Conservation (phyloP, 1,140 invertebrate genomes). For the Cydia fagiglandana region DNA sequence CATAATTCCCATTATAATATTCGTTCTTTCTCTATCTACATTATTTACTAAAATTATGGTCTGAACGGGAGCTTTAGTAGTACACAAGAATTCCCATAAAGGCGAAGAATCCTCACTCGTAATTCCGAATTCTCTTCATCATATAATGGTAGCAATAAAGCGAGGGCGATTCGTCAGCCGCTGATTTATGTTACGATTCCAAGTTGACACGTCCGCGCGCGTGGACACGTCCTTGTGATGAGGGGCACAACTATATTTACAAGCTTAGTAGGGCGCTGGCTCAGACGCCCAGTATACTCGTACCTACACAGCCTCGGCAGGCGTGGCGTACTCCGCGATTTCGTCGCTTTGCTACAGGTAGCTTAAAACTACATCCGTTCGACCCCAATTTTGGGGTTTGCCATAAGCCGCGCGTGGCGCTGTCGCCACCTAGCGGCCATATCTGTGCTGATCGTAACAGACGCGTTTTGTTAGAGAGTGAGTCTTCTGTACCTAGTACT, state of each 20-base stretch:
- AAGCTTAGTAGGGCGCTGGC: no score
- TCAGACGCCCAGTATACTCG: no score
- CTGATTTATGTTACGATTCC: slow-evolving; percentile 24
- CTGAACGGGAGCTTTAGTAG: background rate
- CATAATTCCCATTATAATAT: background rate
- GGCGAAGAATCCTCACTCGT: background rate
- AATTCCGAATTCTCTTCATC: slow-evolving; percentile 19
- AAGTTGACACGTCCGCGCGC: slow-evolving; percentile 1
- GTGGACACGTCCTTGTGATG: slow-evolving; percentile 19
- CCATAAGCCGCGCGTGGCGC: no score
- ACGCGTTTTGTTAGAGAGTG: no score
- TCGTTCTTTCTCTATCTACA: background rate
- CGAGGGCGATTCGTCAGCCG: slow-evolving; percentile 8
- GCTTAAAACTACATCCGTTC: no score
- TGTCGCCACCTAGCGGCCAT: no score
- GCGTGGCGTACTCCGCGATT: no score
- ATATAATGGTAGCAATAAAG: slow-evolving; percentile 27
- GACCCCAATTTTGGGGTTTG: no score
- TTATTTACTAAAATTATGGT: background rate
- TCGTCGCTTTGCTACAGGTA: no score
- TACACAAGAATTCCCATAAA: slow-evolving; percentile 18
- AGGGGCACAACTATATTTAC: background rate
- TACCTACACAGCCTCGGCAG: no score
- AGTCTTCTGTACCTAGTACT: no score
- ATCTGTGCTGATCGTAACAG: no score